Base-by-base conservation (phyloP, 1,140 invertebrate genomes). In the Brachionus koreanus region DNA sequence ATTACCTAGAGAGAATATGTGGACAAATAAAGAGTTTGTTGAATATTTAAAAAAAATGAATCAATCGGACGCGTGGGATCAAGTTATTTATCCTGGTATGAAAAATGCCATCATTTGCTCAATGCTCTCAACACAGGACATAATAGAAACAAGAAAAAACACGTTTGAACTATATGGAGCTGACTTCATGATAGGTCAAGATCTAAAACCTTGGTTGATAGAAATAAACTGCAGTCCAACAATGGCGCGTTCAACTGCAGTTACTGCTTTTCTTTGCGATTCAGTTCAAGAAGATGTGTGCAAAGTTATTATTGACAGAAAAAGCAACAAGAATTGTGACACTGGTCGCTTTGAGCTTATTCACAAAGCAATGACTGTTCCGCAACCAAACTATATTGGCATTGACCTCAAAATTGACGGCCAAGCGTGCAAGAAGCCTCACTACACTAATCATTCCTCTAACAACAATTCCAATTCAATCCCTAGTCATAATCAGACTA, bases 171-270 rank as follows among this genome's bases (percentile, higher is more conserved):
- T 97, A 4, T 97, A 95, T 85, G 95, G 95, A 49, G 95, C 95
- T 2, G 95, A 97, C 88, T 97, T 96, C 86, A 95, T 97, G 93
- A 85, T 92, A 9, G 93, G 93, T 77, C 93, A 95, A 83, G 94
- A 96, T 86, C 94, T 93, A 84, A 92, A 92, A 69, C 94, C 94
- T 0, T 96, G 94, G 94, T 88, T 97, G 0, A 94, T 98, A 83
- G 95, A 98, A 87, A 97, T 98, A 83, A 97, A 97, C 86, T 95
- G 93, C 6, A 94, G 94, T 88, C 95, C 95, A 0, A 94, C 94
- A 85, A 92, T 98, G 90, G 93, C 94, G 39, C 91, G 93, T 9
- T 94, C 93, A 1, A 96, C 95, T 0, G 93, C 92, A 83, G 94
- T 97, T 0, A 97, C 95, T 0, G 92, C 93, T 0, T 88, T 93